These are phyloP conservation scores for Oncorhynchus kisutch DNA, from an alignment of 2,113 vertebrate species.

Conservation along the genomic window DNA sequence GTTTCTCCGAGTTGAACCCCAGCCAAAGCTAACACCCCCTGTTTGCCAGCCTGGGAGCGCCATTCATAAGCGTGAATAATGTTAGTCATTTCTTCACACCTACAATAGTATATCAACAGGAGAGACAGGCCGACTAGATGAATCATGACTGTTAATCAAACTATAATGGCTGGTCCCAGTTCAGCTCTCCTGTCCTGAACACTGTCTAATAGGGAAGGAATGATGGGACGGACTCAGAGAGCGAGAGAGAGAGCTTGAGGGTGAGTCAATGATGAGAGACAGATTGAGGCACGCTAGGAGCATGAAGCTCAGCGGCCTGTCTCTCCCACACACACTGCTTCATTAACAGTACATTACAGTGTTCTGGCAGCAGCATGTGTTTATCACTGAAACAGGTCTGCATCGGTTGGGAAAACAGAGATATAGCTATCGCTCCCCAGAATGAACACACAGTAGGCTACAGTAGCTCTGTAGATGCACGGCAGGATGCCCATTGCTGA, in stretches of 20 bases:
- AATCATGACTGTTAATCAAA: constrained; percentile 21
- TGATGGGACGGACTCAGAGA: constrained; percentile 17
- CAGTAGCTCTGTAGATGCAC: neutral
- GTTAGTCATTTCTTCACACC: constrained; percentile 2
- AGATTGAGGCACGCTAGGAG: neutral
- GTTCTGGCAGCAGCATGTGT: neutral
- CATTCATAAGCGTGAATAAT: neutral
- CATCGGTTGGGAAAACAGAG: neutral
- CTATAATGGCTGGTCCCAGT: constrained; percentile 27
- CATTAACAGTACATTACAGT: neutral
- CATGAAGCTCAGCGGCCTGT: neutral
- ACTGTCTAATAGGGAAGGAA: constrained; percentile 24
- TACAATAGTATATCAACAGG: constrained; percentile 14
- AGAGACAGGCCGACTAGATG: constrained; percentile 6
- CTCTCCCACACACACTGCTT: neutral
- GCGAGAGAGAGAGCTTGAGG: neutral
- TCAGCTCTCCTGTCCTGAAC: constrained; percentile 21
- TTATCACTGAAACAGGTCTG: neutral
- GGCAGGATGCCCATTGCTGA: neutral
- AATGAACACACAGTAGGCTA: neutral
- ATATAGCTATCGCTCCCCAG: neutral
- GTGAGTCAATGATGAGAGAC: constrained; percentile 14
- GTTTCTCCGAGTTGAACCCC: constrained; percentile 17
- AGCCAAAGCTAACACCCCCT: constrained; percentile 29
- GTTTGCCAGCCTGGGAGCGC: neutral